A percentile compares a stretch with the other conserved stretches of the same genome.
Evolutionary conservation across 2,113 vertebrate genomes (phyloP).

Genomic region (Erinaceus europaeus): DNA sequence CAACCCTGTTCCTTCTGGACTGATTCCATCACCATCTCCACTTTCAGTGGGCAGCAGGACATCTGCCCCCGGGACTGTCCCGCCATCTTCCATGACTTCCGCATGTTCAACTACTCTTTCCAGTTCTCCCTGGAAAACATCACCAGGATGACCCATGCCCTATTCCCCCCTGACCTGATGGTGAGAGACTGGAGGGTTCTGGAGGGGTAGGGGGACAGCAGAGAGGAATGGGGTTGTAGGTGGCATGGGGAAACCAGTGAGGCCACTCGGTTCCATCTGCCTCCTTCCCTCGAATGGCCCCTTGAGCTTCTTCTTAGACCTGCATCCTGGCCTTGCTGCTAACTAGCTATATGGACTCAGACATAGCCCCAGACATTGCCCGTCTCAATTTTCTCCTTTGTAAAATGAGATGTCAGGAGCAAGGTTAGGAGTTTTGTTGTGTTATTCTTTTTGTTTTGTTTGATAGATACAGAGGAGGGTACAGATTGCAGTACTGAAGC

Average conservation of each 20-base stretch:
- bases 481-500: too few relatives aligned
- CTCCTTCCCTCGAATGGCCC: neutral
- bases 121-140: slow-evolving; percentile 88
- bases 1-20: slow-evolving; percentile 83
- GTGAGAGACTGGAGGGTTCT: slow-evolving; percentile 81
- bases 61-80: slow-evolving; percentile 88
- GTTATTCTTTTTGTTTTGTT: too few relatives aligned
- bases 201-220: too few relatives aligned
- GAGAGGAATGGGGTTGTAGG: too few relatives aligned
- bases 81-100: slow-evolving; percentile 81
- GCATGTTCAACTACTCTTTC: slow-evolving; percentile 83
- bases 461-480: too few relatives aligned
- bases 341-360: neutral
- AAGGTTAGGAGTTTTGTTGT: neutral
- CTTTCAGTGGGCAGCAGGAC: slow-evolving; percentile 91
- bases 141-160: slow-evolving; percentile 82
- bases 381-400: neutral
- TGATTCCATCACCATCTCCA: slow-evolving; percentile 87
- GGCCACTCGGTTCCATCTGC: neutral
- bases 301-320: neutral
- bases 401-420: neutral
- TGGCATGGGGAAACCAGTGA: neutral
- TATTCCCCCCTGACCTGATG: slow-evolving; percentile 85
- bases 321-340: neutral
- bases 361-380: neutral